Percentiles rank a stretch among this genome's conserved stretches.
Conservation (phyloP, 2,797 vertebrate species). For the Menidia menidia region DNA sequence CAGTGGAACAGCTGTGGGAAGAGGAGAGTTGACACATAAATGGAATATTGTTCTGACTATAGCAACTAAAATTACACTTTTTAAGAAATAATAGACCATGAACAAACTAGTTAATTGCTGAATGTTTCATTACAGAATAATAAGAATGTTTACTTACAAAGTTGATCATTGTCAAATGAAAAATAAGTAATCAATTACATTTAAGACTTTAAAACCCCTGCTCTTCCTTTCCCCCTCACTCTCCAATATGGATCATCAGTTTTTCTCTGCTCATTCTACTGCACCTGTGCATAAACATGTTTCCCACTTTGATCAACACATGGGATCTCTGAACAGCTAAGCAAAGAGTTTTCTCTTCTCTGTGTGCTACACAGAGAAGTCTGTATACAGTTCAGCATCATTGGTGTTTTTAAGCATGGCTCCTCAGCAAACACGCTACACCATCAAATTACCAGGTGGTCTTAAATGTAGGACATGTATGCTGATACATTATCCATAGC, state of each 20-base stretch:
- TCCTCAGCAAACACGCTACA: no score
- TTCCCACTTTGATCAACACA: background rate
- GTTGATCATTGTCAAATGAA: conserved; percentile 44
- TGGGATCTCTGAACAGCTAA: background rate
- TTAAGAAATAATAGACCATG: conserved; percentile 53
- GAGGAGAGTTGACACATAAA: conserved; percentile 50
- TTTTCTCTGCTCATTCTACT: background rate
- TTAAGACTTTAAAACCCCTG: background rate
- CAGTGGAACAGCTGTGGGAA: conserved; percentile 52
- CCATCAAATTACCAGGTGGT: no score
- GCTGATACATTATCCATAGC: no score
- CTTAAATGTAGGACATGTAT: no score
- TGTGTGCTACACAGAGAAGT: no score
- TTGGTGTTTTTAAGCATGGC: no score
- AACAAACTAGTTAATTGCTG: conserved; percentile 58
- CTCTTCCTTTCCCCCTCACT: background rate
- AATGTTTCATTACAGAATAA: conserved; percentile 47
- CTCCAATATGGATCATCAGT: background rate
- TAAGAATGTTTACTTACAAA: conserved; percentile 50
- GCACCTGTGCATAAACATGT: background rate
- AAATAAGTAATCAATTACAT: conserved; percentile 16
- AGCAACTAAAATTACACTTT: conserved; percentile 50
- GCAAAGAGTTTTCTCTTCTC: no score
- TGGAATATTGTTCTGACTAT: conserved; percentile 49
- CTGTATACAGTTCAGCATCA: no score